Evolutionary conservation across 2,113 vertebrate species (phyloP).

Genomic region (Platichthys flesus): DNA sequence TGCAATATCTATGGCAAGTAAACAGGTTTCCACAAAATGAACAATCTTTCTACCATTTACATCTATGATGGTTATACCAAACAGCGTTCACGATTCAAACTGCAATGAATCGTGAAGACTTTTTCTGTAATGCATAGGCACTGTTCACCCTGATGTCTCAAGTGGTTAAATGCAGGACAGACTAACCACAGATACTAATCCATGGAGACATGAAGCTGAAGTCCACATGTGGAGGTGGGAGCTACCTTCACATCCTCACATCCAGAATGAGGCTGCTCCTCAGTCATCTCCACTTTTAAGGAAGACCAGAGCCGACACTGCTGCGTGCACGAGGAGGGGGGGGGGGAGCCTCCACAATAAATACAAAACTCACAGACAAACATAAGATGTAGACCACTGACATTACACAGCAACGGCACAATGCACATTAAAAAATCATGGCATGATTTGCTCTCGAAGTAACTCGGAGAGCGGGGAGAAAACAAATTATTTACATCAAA

Average conservation of each 20-base stretch:
- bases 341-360: neutral
- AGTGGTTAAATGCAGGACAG: slow-evolving; percentile 56
- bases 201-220: slow-evolving; percentile 16
- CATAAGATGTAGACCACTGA: slow-evolving; percentile 12
- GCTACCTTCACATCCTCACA: slow-evolving; percentile 13
- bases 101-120: neutral
- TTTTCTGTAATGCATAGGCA: slow-evolving; percentile 65
- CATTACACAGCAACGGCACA: slow-evolving; percentile 48
- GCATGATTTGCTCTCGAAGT: slow-evolving; percentile 40
- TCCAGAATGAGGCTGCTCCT: neutral
- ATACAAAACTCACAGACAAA: slow-evolving; percentile 13
- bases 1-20: slow-evolving; percentile 37
- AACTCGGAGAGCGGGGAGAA: slow-evolving; percentile 25
- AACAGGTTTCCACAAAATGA: slow-evolving; percentile 43
- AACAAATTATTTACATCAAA: slow-evolving; percentile 39
- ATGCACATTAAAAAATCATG: slow-evolving; percentile 65
- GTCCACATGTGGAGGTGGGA: slow-evolving; percentile 4
- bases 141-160: slow-evolving; percentile 68
- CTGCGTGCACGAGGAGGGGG: neutral
- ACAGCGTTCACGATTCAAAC: slow-evolving; percentile 42
- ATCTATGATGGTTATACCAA: slow-evolving; percentile 17
- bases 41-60: slow-evolving; percentile 30
- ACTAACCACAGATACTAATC: slow-evolving; percentile 43
- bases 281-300: neutral
- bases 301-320: slow-evolving; percentile 6